A percentile compares a stretch with the other conserved stretches of the same genome.
Evolutionary conservation across 2,797 vertebrate species (phyloP).

Genomic region (Phoebastria nigripes): DNA sequence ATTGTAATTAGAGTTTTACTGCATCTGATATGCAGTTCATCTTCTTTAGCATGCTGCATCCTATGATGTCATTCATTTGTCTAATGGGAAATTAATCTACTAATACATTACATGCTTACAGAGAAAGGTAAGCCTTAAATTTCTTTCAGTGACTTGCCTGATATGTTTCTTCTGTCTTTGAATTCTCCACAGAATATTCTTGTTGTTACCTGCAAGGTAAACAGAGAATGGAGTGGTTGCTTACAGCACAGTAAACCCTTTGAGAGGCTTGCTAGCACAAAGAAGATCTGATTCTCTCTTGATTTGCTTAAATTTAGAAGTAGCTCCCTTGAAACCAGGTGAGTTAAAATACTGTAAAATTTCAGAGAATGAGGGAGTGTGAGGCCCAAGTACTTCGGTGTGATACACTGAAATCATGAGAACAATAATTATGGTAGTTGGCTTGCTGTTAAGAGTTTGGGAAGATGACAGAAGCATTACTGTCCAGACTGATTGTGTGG

Average conservation of each 20-base stretch:
- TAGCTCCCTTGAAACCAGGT: background rate
- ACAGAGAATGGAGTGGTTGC: background rate
- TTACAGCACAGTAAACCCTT: background rate
- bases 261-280: background rate
- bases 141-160: background rate
- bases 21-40: background rate
- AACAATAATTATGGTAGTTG: background rate
- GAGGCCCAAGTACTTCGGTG: background rate
- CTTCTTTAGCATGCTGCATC: background rate
- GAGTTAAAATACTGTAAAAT: background rate
- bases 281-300: background rate
- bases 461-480: background rate
- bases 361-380: background rate
- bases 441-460: background rate
- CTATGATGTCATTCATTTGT: background rate
- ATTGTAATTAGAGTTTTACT: background rate
- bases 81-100: conserved; percentile 30
- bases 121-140: background rate
- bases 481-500: background rate
- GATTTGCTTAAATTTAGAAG: background rate
- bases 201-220: background rate
- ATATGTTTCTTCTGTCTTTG: background rate
- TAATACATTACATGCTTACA: background rate
- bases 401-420: background rate
- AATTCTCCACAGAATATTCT: background rate